These are phyloP conservation scores for Sphenodon punctatus DNA, from an alignment of 2,797 vertebrate genomes.

Conservation along the genomic window DNA sequence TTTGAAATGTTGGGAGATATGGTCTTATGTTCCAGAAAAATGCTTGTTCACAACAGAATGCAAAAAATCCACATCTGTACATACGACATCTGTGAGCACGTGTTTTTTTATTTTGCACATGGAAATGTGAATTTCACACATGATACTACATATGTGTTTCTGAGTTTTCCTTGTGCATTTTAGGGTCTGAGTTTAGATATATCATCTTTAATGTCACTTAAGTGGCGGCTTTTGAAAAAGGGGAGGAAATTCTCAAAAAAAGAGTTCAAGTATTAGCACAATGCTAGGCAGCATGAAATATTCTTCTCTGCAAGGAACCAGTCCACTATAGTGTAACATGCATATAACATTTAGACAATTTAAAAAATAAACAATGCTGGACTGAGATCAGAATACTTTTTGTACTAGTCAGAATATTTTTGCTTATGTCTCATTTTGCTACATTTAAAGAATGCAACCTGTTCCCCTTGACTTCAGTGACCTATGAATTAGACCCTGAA, in stretches of 20 bases:
- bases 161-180: no score
- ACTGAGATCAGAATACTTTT: no score
- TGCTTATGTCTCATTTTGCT: not conserved
- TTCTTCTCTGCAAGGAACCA: not conserved
- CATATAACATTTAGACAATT: not conserved
- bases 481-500: not conserved
- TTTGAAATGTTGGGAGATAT: no score
- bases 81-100: no score
- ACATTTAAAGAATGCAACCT: not conserved
- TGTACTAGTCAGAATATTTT: not conserved
- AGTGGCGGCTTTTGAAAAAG: not conserved
- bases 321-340: not conserved
- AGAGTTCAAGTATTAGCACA: not conserved
- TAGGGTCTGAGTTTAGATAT: not conserved
- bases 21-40: no score
- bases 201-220: not conserved
- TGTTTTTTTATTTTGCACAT: no score
- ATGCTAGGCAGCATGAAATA: not conserved
- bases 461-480: fast-evolving
- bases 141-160: no score
- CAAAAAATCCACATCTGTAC: no score
- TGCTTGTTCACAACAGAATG: no score
- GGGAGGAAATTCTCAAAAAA: not conserved
- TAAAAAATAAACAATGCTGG: not conserved
- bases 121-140: no score